These are phyloP conservation scores for Syngnathus floridae DNA, from an alignment of 2,113 vertebrate species.

Conservation along the genomic window DNA sequence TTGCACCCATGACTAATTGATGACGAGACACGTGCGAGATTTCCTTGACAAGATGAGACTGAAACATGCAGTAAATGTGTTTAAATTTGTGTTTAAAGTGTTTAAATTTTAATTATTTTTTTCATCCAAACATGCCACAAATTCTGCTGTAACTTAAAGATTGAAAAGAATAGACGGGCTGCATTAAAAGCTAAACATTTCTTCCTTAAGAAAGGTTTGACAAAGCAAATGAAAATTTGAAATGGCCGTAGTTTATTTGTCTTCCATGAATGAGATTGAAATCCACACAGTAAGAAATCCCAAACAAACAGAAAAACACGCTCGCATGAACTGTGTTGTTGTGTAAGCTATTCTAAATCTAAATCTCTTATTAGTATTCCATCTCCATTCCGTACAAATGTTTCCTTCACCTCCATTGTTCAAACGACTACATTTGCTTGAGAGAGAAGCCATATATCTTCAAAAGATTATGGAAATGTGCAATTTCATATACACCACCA, in stretches of 20 bases:
- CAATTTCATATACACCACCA: constrained; percentile 23
- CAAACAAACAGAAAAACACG: constrained; percentile 21
- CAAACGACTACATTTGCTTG: constrained; percentile 27
- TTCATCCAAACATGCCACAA: not conserved
- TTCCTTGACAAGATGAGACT: too few relatives aligned
- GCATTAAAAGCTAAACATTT: constrained; percentile 1
- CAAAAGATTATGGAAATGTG: constrained; percentile 37
- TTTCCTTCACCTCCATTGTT: constrained; percentile 30
- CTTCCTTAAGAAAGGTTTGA: not conserved
- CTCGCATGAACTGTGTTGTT: constrained; percentile 23
- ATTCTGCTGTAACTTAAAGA: not conserved
- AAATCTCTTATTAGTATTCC: constrained; percentile 48
- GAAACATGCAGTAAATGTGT: too few relatives aligned
- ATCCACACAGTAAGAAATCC: constrained; percentile 7
- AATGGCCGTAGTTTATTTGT: not conserved
- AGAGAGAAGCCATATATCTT: constrained; percentile 40
- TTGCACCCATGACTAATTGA: too few relatives aligned
- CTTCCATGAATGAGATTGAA: not conserved
- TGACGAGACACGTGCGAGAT: too few relatives aligned
- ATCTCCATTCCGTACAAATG: constrained; percentile 15
- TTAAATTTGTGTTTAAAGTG: too few relatives aligned
- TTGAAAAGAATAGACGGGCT: not conserved
- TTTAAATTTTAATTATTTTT: not conserved
- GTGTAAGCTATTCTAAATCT: constrained; percentile 30
- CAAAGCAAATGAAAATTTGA: constrained; percentile 12